Evolutionary conservation across 2,113 vertebrate species (phyloP).

Genomic region (Cranoglanis bouderius): DNA sequence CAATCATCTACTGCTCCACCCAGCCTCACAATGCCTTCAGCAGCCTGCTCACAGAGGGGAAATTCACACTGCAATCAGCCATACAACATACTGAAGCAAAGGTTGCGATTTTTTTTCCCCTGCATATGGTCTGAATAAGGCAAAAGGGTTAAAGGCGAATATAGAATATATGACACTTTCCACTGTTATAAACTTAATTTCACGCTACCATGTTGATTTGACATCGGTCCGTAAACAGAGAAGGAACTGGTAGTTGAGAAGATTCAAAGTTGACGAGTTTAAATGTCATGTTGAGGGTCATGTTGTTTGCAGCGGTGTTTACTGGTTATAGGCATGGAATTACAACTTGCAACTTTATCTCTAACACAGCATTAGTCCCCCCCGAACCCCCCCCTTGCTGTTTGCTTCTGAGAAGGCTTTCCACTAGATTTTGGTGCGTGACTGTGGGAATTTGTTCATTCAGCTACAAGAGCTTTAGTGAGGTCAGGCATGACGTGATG

Average conservation of each 20-base stretch:
- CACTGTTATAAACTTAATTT: too few relatives aligned
- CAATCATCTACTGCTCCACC: conserved; percentile 32
- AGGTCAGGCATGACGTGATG: background rate
- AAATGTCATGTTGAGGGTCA: too few relatives aligned
- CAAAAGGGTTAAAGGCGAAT: background rate
- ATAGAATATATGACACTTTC: background rate
- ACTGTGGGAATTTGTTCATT: background rate
- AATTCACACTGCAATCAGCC: conserved; percentile 31
- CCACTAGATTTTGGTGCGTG: background rate
- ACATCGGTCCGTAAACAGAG: too few relatives aligned
- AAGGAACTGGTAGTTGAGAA: too few relatives aligned
- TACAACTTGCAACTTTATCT: background rate
- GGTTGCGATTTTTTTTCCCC: conserved; percentile 2
- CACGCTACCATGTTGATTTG: too few relatives aligned
- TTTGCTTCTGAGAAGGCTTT: background rate
- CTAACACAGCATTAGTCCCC: too few relatives aligned
- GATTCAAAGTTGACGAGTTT: too few relatives aligned
- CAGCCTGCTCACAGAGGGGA: conserved; percentile 3
- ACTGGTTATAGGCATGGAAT: too few relatives aligned
- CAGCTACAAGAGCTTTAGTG: background rate
- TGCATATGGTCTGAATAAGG: background rate
- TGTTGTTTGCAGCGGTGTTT: too few relatives aligned
- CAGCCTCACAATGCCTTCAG: background rate
- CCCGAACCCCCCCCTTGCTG: background rate
- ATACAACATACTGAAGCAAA: background rate